Base-by-base conservation (phyloP, 2,888 invertebrate genomes). In the Lordiphosa andalusiaca region DNA sequence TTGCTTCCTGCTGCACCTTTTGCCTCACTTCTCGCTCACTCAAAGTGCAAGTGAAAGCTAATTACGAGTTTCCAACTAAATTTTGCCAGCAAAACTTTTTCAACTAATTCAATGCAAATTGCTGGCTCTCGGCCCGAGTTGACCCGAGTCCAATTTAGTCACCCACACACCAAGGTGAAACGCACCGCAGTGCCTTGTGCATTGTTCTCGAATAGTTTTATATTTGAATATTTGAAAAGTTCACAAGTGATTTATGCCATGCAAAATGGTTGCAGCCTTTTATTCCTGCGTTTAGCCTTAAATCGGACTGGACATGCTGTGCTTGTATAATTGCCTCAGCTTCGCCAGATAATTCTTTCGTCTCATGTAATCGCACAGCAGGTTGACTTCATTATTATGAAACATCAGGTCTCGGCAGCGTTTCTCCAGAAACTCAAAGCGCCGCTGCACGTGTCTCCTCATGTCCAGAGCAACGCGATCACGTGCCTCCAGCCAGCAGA, bases 51-150 rank as follows among this genome's bases (percentile, higher is more conserved):
- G 16, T 33, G 49, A 33, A 39, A 39, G 66, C 62, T 63, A 63
- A 63, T 63, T 63, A 49, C 39, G 38, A 25, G 58, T 40, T 46
- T 21, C 33, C 30, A 65, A 58, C 66, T 66, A 62, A 62, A 62
- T 62, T 62, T 58, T 25, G 25, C 25, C 25, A 6, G 25, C 25
- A 25, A 53, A 62, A 62, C 63, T 44, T 25, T 62, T 60, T 62
- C 16, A 4, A 36, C 58, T 33, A 57, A 66, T 49, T 23, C 49
- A 35, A 63, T 62, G 66, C 62, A 63, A 63, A 57, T 57, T 64
- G 39, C 49, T 25, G 4, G 23, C 23, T 23, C 23, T 23, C 23
- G 6, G 23, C 23, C 23, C 6, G 30, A 30, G 30, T 25, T 25
- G 25, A 25, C 30, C 30, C 9, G 9, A 3, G 30, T 9, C 30